phyloP scores from a whole-genome alignment of 2,797 vertebrate genomes.

The Catostomus latipinnis region DNA sequence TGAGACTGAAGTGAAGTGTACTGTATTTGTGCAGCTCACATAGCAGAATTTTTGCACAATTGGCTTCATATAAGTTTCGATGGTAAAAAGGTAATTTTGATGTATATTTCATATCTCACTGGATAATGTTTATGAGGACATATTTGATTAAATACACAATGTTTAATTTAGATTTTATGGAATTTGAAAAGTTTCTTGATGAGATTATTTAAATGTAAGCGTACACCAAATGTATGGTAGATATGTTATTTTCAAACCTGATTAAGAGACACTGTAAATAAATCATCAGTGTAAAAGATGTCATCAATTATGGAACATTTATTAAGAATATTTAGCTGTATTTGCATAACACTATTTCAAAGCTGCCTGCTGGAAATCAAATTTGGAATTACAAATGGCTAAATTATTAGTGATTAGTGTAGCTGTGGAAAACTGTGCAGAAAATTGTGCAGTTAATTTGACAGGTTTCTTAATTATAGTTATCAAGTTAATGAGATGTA shows the following conservation, averaged over 20 bases:
- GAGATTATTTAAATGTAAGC: not conserved
- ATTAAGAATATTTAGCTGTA: not conserved
- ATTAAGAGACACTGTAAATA: not conserved
- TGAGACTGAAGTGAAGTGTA: not conserved
- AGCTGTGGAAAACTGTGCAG: no score
- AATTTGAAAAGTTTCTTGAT: no score
- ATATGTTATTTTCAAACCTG: not conserved
- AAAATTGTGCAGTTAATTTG: not conserved
- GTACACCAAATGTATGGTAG: not conserved
- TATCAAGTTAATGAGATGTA: not conserved
- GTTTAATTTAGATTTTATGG: not conserved
- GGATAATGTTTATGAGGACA: not conserved
- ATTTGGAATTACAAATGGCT: not conserved
- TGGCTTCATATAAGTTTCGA: constrained; percentile 18
- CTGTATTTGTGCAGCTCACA: not conserved
- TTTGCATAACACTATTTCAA: not conserved
- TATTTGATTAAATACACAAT: not conserved
- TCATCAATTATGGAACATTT: not conserved
- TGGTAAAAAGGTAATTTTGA: constrained; percentile 13
- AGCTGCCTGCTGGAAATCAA: not conserved
- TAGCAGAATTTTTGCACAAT: not conserved
- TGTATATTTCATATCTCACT: not conserved
- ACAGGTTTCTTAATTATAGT: not conserved
- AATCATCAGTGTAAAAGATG: not conserved
- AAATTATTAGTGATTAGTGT: not conserved